phyloP scores from a whole-genome alignment of 2,113 vertebrate genomes.

The Neotoma lepida region DNA sequence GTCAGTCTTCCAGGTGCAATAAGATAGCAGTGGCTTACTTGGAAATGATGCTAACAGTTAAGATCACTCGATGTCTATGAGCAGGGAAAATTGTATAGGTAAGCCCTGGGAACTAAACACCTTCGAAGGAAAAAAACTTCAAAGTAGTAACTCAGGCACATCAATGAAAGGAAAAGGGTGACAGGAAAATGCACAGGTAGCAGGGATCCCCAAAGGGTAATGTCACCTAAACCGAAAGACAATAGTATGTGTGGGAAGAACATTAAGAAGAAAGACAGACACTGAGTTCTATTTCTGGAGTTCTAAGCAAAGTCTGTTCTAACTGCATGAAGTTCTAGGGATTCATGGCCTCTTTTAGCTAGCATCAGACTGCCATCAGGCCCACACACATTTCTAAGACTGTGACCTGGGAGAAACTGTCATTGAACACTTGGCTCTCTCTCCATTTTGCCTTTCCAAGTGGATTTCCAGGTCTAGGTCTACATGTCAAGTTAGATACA shows the following conservation, averaged over 20 bases:
- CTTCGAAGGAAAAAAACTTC: neutral
- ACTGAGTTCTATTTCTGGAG: constrained; percentile 1
- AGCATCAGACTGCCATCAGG: constrained; percentile 7
- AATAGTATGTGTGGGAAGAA: neutral
- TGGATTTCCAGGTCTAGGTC: neutral
- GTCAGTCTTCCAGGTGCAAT: neutral
- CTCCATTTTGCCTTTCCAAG: constrained; percentile 39
- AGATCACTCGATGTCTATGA: neutral
- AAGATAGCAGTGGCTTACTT: constrained; percentile 6
- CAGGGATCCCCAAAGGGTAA: constrained; percentile 38
- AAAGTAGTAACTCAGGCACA: neutral
- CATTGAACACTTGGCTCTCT: constrained; percentile 50
- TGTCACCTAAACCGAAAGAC: constrained; percentile 1
- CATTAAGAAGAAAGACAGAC: constrained; percentile 16
- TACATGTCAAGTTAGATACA: constrained; percentile 31
- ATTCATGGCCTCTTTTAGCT: constrained; percentile 37
- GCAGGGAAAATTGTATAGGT: neutral
- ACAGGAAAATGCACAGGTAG: neutral
- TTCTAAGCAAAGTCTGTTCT: constrained; percentile 52
- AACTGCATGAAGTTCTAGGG: neutral
- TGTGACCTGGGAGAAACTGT: constrained; percentile 17
- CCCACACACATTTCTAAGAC: constrained; percentile 37
- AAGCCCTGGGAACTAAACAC: constrained; percentile 36
- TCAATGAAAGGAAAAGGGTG: constrained; percentile 43
- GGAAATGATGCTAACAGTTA: constrained; percentile 33